Evolutionary conservation across 2,888 invertebrate genomes (phyloP).

Genomic region (Parnassius apollo): DNA sequence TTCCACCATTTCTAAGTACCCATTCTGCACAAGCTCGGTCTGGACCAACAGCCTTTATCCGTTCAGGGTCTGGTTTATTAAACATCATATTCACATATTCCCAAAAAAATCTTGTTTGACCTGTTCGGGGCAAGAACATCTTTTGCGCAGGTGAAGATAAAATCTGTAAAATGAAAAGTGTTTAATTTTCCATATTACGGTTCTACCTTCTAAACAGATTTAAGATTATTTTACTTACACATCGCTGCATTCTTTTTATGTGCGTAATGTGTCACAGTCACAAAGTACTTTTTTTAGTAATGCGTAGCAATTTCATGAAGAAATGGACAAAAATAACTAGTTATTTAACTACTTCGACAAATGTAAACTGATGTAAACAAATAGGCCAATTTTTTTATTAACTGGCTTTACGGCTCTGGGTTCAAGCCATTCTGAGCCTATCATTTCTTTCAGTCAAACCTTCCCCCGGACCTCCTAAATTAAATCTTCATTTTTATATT

Average conservation of each 20-base stretch:
- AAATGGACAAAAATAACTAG: no score
- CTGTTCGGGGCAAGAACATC: constrained; percentile 7
- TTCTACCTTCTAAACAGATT: not conserved
- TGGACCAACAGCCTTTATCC: constrained; percentile 88
- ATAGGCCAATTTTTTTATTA: no score
- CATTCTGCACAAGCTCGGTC: constrained; percentile 97
- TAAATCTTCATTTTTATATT: no score
- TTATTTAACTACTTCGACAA: no score
- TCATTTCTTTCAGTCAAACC: no score
- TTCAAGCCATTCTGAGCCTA: no score
- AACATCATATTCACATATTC: constrained; percentile 83
- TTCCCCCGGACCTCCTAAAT: no score
- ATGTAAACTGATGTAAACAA: no score
- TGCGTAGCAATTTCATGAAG: not conserved
- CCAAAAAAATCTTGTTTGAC: constrained; percentile 66
- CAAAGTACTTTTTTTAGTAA: not conserved
- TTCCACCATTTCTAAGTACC: constrained; percentile 94
- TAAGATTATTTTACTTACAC: constrained; percentile 7
- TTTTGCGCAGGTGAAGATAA: not conserved
- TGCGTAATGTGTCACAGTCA: not conserved
- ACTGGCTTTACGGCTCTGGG: no score
- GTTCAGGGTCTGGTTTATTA: constrained; percentile 84
- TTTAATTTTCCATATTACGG: not conserved
- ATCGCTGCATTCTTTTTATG: constrained; percentile 15
- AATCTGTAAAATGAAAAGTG: constrained; percentile 9